A percentile compares a stretch with the other conserved stretches of the same genome.
phyloP scores from a whole-genome alignment of 1,140 invertebrate species.

The Macrosteles quadrilineatus region DNA sequence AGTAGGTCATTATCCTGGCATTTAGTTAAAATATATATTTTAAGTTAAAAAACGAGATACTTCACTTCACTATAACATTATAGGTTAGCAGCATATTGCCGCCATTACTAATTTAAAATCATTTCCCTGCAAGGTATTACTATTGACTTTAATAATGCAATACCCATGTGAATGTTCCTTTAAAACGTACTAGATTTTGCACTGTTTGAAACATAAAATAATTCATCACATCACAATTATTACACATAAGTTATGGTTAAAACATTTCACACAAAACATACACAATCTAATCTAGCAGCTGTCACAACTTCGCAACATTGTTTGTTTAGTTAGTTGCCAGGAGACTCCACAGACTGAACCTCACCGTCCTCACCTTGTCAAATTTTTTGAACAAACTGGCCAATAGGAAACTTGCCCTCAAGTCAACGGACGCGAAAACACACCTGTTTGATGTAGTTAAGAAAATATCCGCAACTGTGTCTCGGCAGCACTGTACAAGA shows the following conservation, averaged over 20 bases:
- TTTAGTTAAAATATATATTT: neutral
- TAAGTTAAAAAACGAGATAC: neutral
- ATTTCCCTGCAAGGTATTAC: too few relatives aligned
- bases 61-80: neutral
- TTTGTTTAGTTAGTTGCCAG: slow-evolving; percentile 3
- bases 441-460: slow-evolving; percentile 10
- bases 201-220: neutral
- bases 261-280: neutral
- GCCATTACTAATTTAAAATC: too few relatives aligned
- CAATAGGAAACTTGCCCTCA: neutral
- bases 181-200: too few relatives aligned
- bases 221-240: neutral
- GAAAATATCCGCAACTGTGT: neutral
- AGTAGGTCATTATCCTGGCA: neutral
- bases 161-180: too few relatives aligned
- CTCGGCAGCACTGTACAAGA: neutral
- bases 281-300: neutral
- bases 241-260: too few relatives aligned
- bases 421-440: slow-evolving; percentile 15
- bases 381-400: neutral
- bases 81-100: too few relatives aligned
- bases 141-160: too few relatives aligned
- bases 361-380: neutral
- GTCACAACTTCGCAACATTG: neutral
- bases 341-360: neutral